Base-by-base conservation (phyloP, 1,140 invertebrate species). In the Drosophila varians region DNA sequence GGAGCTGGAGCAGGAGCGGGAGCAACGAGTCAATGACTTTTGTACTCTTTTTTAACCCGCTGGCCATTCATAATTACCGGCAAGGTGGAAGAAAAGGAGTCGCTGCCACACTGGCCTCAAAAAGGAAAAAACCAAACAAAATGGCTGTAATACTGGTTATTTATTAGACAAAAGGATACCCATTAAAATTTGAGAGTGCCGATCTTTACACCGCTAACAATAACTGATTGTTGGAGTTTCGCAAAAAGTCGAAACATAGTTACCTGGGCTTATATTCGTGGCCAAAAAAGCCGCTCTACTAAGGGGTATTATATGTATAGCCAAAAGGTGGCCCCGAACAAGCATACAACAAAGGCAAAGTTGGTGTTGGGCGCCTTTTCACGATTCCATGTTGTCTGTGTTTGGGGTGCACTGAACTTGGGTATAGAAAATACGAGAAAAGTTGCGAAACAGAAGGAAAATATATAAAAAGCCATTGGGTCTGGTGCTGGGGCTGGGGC, bases 41-140 rank as follows among this genome's bases (percentile, higher is more conserved):
- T 76, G 57, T 76, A 64, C 60, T 75, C 51, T 61, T 86, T 80
- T 76, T 68, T 48, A 73, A 64, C 54, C 80, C 76, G 76, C 51
- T 86, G 82, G 79, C 79, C 62, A 79, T 84, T 84, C 79, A 84
- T 84, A 84, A 84, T 84, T 84, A 86, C 79, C 76, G 68, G 65
- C 70, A 64, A 73, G 56, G 25, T 46, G 31, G 48, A 74, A 68
- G 71, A 34, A 56, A 57, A 65, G 66, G 53, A 76, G 75, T 54
- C 45, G 57, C 31, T 36, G 57, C 3, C 40, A 48, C 31, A 45
- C 72, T 52, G 53, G 48, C 40, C 23, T 46, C 72, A 71, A 65
- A 72, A 60, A 38, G n/a, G 4, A 12, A 66, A 80, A 68, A 52
- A 58, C n/a, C 14, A 25, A 38, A 70, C 58, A 60, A 51, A 40